Conservation (phyloP, 2,888 invertebrate genomes). For the Conomelus anceps region DNA sequence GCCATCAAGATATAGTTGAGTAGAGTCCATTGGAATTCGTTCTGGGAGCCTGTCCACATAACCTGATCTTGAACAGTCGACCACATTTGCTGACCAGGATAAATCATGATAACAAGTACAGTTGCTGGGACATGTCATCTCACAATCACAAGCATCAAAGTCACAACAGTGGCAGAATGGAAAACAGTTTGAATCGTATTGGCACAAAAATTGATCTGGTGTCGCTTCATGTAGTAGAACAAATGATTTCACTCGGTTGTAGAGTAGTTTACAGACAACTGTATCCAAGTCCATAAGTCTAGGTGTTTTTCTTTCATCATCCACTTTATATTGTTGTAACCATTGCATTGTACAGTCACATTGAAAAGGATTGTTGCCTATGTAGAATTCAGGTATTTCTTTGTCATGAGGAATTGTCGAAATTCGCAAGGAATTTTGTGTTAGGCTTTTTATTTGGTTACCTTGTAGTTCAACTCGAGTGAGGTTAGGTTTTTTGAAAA, state of each 20-base stretch:
- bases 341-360: conserved; percentile 90
- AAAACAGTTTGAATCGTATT: conserved; percentile 78
- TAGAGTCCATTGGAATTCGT: conserved; percentile 84
- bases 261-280: conserved; percentile 72
- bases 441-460: conserved; percentile 68
- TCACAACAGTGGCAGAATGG: conserved; percentile 85
- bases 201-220: conserved; percentile 76
- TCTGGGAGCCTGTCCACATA: conserved; percentile 65
- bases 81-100: conserved; percentile 78
- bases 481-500: conserved; percentile 78
- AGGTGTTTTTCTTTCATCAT: conserved; percentile 70
- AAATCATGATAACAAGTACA: conserved; percentile 87
- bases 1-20: conserved; percentile 79
- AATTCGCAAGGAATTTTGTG: conserved; percentile 67
- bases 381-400: conserved; percentile 71
- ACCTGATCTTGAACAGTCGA: conserved; percentile 69
- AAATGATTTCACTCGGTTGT: conserved; percentile 65
- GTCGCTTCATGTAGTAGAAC: conserved; percentile 71
- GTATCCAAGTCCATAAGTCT: conserved; percentile 74
- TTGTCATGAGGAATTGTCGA: conserved; percentile 66
- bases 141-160: conserved; percentile 86
- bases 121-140: conserved; percentile 82
- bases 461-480: conserved; percentile 74
- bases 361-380: conserved; percentile 77
- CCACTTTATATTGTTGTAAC: conserved; percentile 70